Conservation (phyloP, 2,888 invertebrate genomes). For the Cheilosia grossa region DNA sequence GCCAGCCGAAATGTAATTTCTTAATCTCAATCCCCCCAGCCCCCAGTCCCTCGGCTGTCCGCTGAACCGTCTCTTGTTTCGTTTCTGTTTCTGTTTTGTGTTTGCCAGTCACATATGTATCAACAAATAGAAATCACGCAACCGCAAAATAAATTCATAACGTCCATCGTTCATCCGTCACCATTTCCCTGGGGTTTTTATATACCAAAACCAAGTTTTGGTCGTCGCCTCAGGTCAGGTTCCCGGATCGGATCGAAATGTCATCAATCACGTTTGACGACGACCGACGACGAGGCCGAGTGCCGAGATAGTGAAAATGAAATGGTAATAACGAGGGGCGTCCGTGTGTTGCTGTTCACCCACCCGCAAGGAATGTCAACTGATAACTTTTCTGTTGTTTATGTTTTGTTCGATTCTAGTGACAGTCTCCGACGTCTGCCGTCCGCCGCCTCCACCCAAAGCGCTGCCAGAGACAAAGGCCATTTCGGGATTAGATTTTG, state of each 20-base stretch:
- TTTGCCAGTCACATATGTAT: slow-evolving; percentile 39
- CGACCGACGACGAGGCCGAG: slow-evolving; percentile 8
- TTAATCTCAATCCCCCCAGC: slow-evolving; percentile 35
- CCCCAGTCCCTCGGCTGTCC: not conserved
- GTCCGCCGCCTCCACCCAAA: not conserved
- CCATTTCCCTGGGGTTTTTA: slow-evolving; percentile 2
- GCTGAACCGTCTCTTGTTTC: not conserved
- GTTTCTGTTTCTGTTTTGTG: not conserved
- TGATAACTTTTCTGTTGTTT: slow-evolving; percentile 57
- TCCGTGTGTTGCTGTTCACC: slow-evolving; percentile 21
- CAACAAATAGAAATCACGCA: slow-evolving; percentile 60
- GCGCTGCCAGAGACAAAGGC: not conserved
- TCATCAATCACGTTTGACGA: slow-evolving; percentile 61
- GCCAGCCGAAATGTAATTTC: slow-evolving; percentile 49
- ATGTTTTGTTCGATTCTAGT: slow-evolving; percentile 15
- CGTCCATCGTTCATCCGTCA: slow-evolving; percentile 53
- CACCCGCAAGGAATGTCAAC: slow-evolving; percentile 54
- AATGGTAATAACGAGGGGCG: slow-evolving; percentile 7
- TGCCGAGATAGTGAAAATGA: not conserved
- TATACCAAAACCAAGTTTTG: not conserved
- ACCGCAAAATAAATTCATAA: slow-evolving; percentile 67
- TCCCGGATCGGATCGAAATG: slow-evolving; percentile 52
- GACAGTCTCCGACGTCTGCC: no score
- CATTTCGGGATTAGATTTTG: slow-evolving; percentile 52
- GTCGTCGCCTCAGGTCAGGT: slow-evolving; percentile 28